A percentile compares a stretch with the other conserved stretches of the same genome.
These are phyloP conservation scores for Drosophila recens DNA, from an alignment of 2,888 invertebrate species.

Conservation along the genomic window DNA sequence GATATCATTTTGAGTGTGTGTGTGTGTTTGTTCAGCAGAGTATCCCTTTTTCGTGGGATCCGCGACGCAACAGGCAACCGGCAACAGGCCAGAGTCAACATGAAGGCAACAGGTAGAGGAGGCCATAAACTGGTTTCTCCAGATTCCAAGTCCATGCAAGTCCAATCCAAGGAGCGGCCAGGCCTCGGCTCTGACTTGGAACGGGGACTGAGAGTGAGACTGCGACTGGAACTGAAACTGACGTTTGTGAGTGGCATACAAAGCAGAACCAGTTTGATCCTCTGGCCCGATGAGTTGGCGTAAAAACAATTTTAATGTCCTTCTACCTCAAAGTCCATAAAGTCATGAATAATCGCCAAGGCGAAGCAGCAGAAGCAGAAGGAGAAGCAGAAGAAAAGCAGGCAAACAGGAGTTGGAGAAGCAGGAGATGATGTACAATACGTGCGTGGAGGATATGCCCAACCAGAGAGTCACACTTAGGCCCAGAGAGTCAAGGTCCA, in stretches of 20 bases:
- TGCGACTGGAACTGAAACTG: constrained; percentile 25
- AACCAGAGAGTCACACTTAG: constrained; percentile 12
- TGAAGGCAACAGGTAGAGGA: constrained; percentile 70
- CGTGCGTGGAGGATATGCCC: constrained; percentile 71
- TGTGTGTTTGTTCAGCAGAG: constrained; percentile 52
- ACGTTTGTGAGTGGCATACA: constrained; percentile 73
- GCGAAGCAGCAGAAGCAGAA: constrained; percentile 28
- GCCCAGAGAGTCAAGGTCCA: constrained; percentile 26
- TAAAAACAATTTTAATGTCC: constrained; percentile 80
- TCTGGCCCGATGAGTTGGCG: constrained; percentile 76
- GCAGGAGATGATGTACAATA: constrained; percentile 31
- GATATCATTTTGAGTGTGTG: constrained; percentile 17
- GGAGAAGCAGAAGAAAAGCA: background rate
- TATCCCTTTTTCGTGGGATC: constrained; percentile 79
- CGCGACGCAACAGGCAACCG: constrained; percentile 49
- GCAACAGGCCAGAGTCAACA: constrained; percentile 39
- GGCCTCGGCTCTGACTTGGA: constrained; percentile 35
- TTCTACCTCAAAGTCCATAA: constrained; percentile 76
- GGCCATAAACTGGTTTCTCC: constrained; percentile 66
- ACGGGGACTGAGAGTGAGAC: constrained; percentile 3
- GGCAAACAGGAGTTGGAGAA: background rate
- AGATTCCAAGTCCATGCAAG: constrained; percentile 58
- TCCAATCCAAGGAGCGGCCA: constrained; percentile 59
- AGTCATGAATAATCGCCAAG: constrained; percentile 76
- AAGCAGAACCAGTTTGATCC: constrained; percentile 78